Conservation (phyloP, 1,140 invertebrate genomes). For the Drosophila suzukii region DNA sequence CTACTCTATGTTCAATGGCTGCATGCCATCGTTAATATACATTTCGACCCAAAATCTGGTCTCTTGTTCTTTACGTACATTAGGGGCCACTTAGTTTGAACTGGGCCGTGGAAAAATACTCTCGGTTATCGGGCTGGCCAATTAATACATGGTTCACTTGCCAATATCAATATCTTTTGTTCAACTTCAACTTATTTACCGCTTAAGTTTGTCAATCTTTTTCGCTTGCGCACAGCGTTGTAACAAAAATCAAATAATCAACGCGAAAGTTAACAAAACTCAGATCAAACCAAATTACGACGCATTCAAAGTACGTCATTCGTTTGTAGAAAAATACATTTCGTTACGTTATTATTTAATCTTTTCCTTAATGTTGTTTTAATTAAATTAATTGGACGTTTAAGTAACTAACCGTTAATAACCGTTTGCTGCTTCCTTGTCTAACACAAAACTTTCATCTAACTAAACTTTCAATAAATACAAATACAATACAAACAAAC, state of each 20-base stretch:
- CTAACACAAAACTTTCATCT: conserved; percentile 69
- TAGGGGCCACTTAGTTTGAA: conserved; percentile 6
- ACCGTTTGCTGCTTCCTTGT: conserved; percentile 49
- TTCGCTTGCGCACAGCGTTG: conserved; percentile 80
- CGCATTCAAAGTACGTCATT: conserved; percentile 19
- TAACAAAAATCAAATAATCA: conserved; percentile 68
- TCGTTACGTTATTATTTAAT: conserved; percentile 50
- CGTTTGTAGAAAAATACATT: conserved; percentile 68
- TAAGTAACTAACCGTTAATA: conserved; percentile 84
- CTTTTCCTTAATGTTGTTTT: conserved; percentile 42
- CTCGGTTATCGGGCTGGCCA: conserved; percentile 49
- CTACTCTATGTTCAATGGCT: conserved; percentile 56
- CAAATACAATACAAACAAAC: conserved; percentile 80
- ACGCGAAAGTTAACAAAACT: conserved; percentile 71
- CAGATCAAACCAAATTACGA: conserved; percentile 51
- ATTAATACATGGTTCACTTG: conserved; percentile 71
- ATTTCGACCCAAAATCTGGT: conserved; percentile 27
- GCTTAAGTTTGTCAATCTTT: conserved; percentile 43
- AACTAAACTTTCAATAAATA: conserved; percentile 83
- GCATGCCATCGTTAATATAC: conserved; percentile 54
- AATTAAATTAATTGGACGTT: conserved; percentile 83
- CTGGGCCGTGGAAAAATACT: conserved; percentile 60
- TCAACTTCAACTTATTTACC: conserved; percentile 48
- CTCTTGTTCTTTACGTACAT: conserved; percentile 56
- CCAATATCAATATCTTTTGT: conserved; percentile 56